Evolutionary conservation across 2,888 invertebrate species (phyloP), one percentile per base, ranked within the genome.

Genomic region (Ophonus ardosiacus): DNA sequence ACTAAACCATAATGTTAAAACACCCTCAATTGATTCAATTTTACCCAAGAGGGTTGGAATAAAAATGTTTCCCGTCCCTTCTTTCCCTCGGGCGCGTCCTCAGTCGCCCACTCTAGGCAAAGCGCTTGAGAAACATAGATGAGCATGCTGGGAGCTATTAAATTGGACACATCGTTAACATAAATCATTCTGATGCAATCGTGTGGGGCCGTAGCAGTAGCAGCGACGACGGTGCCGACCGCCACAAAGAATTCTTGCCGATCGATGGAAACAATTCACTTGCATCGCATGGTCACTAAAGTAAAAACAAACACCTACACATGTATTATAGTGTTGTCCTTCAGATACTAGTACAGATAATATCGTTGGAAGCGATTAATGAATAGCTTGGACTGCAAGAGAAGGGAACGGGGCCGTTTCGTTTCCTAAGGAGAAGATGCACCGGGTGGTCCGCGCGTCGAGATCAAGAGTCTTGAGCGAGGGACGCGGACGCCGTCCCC

Each of bases 111-210:
- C 89, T 89, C 89, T 89, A 89, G 89, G 89, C 89, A 89, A 89
- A 89, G 89, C 89, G 89, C 89, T 89, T 89, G 89, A 90, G 90
- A 89, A 90, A 90, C 90, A 90, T 89, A 90, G 90, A 90, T 90
- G 90, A 90, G 90, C 90, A 90, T 89, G 89, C 89, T 90, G 91
- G 90, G 90, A 90, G 89, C 90, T 90, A 90, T 91, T 90, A 91
- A 88, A 89, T 90, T 89, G 90, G 90, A 89, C 89, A 89, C 89
- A 89, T 90, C 90, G 89, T 89, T 89, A 89, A 89, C 88, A 90
- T 91, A 90, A 90, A 91, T 90, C 90, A 90, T 90, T 89, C 89
- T 89, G 89, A 89, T 89, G 89, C 90, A 90, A 89, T 88, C 89
- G 88, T 87, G 86, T 87, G 51, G 76, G 76, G 76, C 87, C 86